phyloP scores from a whole-genome alignment of 2,888 invertebrate genomes.

The Caenorhabditis drosophilae region DNA sequence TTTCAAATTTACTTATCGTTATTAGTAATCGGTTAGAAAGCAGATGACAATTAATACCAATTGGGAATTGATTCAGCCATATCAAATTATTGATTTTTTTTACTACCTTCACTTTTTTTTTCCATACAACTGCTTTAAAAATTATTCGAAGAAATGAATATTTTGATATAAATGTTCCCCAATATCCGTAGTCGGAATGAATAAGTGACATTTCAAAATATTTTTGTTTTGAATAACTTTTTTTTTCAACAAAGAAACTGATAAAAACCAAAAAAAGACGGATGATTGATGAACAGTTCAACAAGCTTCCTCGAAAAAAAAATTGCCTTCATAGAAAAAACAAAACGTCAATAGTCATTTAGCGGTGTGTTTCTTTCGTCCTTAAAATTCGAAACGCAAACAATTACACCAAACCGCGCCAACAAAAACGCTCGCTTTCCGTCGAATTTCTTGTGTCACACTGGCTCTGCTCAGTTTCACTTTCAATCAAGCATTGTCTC shows the following conservation, averaged over 20 bases:
- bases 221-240: no score
- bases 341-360: no score
- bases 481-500: not conserved
- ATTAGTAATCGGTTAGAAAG: no score
- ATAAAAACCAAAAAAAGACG: no score
- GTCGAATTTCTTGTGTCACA: not conserved
- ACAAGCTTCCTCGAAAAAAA: not conserved
- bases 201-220: conserved; percentile 29
- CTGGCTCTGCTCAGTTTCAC: not conserved
- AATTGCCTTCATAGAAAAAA: not conserved
- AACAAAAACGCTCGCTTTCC: no score
- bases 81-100: no score
- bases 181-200: conserved; percentile 24
- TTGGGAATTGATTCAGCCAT: no score
- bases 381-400: conserved; percentile 34
- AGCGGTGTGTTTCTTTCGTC: no score
- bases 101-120: conserved; percentile 11
- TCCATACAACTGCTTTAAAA: conserved; percentile 8
- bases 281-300: not conserved
- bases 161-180: conserved; percentile 19
- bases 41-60: no score
- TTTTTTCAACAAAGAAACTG: no score
- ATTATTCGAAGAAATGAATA: conserved; percentile 20
- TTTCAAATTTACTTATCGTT: no score
- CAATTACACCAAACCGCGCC: conserved; percentile 11